Evolutionary conservation across 1,140 invertebrate species (phyloP).

Genomic region (Lordiphosa clarofinis): DNA sequence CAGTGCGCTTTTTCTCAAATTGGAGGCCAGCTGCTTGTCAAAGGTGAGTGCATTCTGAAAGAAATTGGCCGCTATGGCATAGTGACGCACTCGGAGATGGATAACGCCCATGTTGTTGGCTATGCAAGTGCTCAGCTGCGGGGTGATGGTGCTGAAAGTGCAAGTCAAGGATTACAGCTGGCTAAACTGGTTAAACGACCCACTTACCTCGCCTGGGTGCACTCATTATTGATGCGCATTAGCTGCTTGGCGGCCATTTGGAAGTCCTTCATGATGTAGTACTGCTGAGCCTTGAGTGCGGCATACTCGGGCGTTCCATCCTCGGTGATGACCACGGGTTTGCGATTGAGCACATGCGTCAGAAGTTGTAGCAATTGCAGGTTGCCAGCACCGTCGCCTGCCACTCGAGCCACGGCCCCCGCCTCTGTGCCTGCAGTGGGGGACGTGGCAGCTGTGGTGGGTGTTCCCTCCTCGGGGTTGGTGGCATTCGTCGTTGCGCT

Average conservation of each 20-base stretch:
- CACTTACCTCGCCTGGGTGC: slow-evolving; percentile 48
- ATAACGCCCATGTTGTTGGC: slow-evolving; percentile 95
- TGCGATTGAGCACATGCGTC: slow-evolving; percentile 81
- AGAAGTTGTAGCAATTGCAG: slow-evolving; percentile 80
- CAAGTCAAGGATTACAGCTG: not conserved
- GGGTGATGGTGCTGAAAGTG: slow-evolving; percentile 82
- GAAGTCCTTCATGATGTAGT: slow-evolving; percentile 82
- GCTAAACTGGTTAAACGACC: accelerated
- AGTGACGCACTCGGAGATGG: slow-evolving; percentile 92
- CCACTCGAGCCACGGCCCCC: slow-evolving; percentile 13
- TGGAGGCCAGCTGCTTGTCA: slow-evolving; percentile 84
- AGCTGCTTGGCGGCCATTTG: slow-evolving; percentile 81
- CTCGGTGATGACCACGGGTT: slow-evolving; percentile 80
- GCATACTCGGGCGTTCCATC: slow-evolving; percentile 75
- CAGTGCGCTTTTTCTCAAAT: slow-evolving; percentile 59
- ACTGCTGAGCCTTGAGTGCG: slow-evolving; percentile 81
- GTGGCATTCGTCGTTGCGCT: not conserved
- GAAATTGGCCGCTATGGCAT: slow-evolving; percentile 91
- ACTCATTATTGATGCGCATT: slow-evolving; percentile 79
- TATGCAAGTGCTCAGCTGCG: slow-evolving; percentile 86
- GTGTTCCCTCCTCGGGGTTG: slow-evolving; percentile 2
- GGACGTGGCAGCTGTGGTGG: slow-evolving; percentile 1
- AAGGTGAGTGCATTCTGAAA: slow-evolving; percentile 91
- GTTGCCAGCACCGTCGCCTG: slow-evolving; percentile 68
- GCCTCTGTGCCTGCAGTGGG: slow-evolving; percentile 5